Base-by-base conservation (phyloP, 2,888 invertebrate species). In the Ypsolopha scabrella region DNA sequence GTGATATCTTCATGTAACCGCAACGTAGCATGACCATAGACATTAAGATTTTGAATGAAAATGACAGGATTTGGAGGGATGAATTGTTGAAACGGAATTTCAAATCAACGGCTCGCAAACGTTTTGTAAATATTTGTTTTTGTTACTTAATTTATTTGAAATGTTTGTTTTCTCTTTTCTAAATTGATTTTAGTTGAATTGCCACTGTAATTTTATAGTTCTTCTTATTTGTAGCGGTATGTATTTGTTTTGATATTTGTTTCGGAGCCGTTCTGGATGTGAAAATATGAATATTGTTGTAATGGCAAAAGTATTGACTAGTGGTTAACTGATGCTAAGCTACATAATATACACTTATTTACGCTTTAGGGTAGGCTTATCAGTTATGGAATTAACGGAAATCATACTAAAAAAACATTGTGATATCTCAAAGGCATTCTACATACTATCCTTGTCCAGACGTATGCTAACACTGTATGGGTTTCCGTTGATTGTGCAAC, bases 1-100 rank as follows among this genome's bases (percentile, higher is more conserved):
- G 81, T 81, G 81, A 82, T 81, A 82, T 83, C 80, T 80, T 75
- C 70, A 67, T 75, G 70, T 78, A 80, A 75, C 68, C 73, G 74
- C 67, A 11, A 33, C 58, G 64, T 73, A 73, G 71, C 53, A 50
- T 68, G 66, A 59, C 56, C 34, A 33, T 9, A 43, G 10, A 55
- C 56, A 24, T 54, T 65, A 65, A 62, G 55, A 34, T 48, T 55
- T 59, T 57, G 57, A 60, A 58, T 58, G 35, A 36, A 43, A n/a
- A 13, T 45, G 50, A 52, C 48, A 50, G 50, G 59, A 62, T 56
- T 56, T 62, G 62, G 38, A 38, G n/a, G 9, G 9, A 7, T 3
- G 38, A 80, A 54, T 57, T 47, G 56, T 60, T 61, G 58, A 58
- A 51, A 57, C 60, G 51, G 57, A 58, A 61, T 58, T 60, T 62